Conservation (phyloP, 2,888 invertebrate species). For the Furcula furcula region DNA sequence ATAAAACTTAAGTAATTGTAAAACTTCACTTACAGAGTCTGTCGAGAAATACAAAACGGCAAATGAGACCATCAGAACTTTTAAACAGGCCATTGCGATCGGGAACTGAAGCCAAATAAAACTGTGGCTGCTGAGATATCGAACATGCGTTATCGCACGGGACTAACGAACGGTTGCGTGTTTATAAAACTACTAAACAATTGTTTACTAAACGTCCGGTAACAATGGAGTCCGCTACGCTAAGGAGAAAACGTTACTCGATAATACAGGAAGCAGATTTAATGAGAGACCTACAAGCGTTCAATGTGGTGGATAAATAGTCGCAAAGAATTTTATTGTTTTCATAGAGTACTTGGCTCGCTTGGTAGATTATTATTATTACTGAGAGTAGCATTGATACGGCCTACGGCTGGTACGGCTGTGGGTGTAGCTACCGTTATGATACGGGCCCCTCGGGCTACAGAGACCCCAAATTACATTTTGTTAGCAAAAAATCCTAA, state of each 20-base stretch:
- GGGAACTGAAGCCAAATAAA: constrained; percentile 8
- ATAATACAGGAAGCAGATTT: no score
- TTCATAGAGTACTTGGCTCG: no score
- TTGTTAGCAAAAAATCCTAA: no score
- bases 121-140: constrained; percentile 2
- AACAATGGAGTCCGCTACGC: constrained; percentile 16
- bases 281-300: no score
- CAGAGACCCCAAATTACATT: no score
- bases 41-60: constrained; percentile 16
- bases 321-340: no score
- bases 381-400: no score
- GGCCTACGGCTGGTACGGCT: no score
- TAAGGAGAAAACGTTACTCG: neutral
- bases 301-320: no score
- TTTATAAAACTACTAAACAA: constrained; percentile 19
- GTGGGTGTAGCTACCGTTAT: no score
- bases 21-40: constrained; percentile 22
- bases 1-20: constrained; percentile 3
- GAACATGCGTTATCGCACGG: constrained; percentile 12
- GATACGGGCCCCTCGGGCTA: no score
- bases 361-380: no score
- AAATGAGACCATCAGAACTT: constrained; percentile 13
- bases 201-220: constrained; percentile 18
- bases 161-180: constrained; percentile 3
- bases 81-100: constrained; percentile 20